These are phyloP conservation scores for Merodon equestris DNA, from an alignment of 2,888 invertebrate species.

Conservation along the genomic window DNA sequence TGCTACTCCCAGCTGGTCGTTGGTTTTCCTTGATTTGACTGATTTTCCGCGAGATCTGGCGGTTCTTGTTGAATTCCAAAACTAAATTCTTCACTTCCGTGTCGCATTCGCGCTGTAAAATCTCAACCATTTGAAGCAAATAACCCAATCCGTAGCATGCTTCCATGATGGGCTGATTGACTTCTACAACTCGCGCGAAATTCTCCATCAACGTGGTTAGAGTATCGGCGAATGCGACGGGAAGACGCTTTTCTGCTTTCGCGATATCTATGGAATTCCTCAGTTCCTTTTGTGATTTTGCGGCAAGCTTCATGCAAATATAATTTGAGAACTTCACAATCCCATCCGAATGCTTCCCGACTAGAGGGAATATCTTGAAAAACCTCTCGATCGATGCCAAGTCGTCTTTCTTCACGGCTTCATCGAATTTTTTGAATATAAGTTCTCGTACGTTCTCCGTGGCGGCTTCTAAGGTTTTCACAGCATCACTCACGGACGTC, in stretches of 20 bases:
- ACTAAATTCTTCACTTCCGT: conserved; percentile 82
- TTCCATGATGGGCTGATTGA: conserved; percentile 93
- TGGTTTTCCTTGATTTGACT: conserved; percentile 82
- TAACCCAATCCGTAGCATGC: conserved; percentile 92
- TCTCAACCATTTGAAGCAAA: conserved; percentile 84
- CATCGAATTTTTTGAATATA: conserved; percentile 90
- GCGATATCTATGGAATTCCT: conserved; percentile 84
- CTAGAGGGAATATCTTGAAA: conserved; percentile 97
- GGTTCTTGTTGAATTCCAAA: conserved; percentile 85
- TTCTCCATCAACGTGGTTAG: conserved; percentile 91
- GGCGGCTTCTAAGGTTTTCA: conserved; percentile 84
- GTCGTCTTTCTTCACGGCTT: conserved; percentile 93
- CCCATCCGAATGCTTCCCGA: conserved; percentile 94
- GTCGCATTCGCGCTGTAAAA: conserved; percentile 90
- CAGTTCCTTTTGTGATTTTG: conserved; percentile 86
- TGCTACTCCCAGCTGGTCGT: conserved; percentile 74
- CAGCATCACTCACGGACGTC: conserved; percentile 78
- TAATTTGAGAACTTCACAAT: conserved; percentile 92
- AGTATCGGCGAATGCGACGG: conserved; percentile 91
- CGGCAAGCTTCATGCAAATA: conserved; percentile 86
- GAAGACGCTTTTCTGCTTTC: conserved; percentile 85
- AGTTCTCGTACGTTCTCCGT: conserved; percentile 82
- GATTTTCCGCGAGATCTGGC: conserved; percentile 83
- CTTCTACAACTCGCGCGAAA: conserved; percentile 90
- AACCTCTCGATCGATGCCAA: conserved; percentile 94